Conservation (phyloP, 2,888 invertebrate species). For the Lasioglossum villosulum region DNA sequence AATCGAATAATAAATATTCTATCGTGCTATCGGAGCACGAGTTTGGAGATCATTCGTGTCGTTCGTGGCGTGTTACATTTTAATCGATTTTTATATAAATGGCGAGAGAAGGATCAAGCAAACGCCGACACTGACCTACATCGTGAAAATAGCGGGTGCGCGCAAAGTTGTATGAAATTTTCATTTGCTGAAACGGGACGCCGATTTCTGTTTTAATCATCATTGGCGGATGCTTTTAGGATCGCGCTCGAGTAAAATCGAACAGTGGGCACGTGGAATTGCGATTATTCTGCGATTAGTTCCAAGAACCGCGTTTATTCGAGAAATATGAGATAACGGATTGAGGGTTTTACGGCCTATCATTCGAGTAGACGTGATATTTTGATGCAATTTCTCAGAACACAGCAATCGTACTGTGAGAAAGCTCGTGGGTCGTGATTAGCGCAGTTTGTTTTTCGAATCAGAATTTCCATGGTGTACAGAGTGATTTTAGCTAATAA, state of each 20-base stretch:
- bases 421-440: not conserved
- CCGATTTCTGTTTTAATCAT: not conserved
- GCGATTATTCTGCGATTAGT: conserved; percentile 20
- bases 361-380: not conserved
- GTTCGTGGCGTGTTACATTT: not conserved
- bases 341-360: conserved; percentile 8
- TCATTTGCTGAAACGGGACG: conserved; percentile 36
- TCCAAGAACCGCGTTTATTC: conserved; percentile 25
- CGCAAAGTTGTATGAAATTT: conserved; percentile 65
- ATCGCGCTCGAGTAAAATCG: not conserved
- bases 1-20: not conserved
- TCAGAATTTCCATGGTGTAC: not conserved
- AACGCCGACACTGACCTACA: conserved; percentile 62
- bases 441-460: not conserved
- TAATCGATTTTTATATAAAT: conserved; percentile 11
- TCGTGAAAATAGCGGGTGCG: conserved; percentile 65
- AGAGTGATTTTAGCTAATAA: not conserved
- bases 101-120: conserved; percentile 35
- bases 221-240: not conserved
- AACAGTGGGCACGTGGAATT: not conserved
- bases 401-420: not conserved
- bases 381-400: not conserved
- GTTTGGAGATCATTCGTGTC: not conserved
- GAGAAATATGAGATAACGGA: not conserved
- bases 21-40: not conserved